These are phyloP conservation scores for Gandaritis pyraliata DNA, from an alignment of 2,888 invertebrate genomes.

Conservation along the genomic window DNA sequence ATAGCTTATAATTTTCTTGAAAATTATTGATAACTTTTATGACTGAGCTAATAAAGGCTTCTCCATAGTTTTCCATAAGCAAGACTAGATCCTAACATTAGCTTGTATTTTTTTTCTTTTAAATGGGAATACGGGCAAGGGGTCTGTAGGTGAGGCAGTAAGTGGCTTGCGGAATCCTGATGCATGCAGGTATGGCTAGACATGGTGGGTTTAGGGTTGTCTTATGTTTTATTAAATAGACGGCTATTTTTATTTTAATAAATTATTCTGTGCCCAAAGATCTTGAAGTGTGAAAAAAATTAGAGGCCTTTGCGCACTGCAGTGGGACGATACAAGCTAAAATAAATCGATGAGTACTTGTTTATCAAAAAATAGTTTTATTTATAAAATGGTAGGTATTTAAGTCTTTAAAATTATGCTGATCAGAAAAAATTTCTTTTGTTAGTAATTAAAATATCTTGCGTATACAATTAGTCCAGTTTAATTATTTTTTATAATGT, in stretches of 20 bases:
- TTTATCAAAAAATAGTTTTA: no score
- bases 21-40: not conserved
- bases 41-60: constrained; percentile 24
- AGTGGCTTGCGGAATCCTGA: constrained; percentile 76
- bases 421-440: no score
- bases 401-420: no score
- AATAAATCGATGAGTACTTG: no score
- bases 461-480: no score
- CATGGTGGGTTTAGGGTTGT: constrained; percentile 9
- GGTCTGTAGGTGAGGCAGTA: constrained; percentile 81
- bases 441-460: no score
- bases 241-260: not conserved
- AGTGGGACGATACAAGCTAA: no score
- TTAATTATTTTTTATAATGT: no score
- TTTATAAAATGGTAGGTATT: no score
- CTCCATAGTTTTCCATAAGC: constrained; percentile 56
- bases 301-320: no score
- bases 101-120: constrained; percentile 77
- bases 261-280: no score
- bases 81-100: constrained; percentile 77
- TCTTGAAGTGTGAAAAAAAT: no score
- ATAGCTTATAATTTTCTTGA: not conserved
- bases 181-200: constrained; percentile 69
- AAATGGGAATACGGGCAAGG: constrained; percentile 82
- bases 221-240: not conserved